These are phyloP conservation scores for Notarius lentiginosus DNA, from an alignment of 2,113 vertebrate species.

Conservation along the genomic window DNA sequence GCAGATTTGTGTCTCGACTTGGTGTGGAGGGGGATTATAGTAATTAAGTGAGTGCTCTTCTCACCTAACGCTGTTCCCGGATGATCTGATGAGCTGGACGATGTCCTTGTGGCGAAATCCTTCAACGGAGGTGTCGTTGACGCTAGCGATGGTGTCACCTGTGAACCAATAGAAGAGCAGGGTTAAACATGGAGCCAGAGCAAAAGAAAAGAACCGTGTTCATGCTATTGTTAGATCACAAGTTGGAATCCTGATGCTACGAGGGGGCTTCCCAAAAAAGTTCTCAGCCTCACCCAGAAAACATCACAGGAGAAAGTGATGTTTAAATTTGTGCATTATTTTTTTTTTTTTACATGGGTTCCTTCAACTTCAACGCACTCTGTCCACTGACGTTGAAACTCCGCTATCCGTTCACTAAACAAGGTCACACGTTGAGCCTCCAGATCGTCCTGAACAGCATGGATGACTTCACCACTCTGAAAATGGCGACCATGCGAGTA, in stretches of 20 bases:
- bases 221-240: neutral
- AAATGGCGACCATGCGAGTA: too few species aligned
- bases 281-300: too few species aligned
- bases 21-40: neutral
- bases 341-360: too few species aligned
- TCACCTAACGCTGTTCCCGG: conserved; percentile 84
- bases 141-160: conserved; percentile 91
- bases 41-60: neutral
- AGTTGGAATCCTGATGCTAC: neutral
- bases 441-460: too few species aligned
- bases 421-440: too few species aligned
- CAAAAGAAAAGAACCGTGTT: neutral
- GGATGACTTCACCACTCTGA: too few species aligned
- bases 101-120: conserved; percentile 89
- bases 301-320: too few species aligned
- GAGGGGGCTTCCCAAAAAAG: too few species aligned
- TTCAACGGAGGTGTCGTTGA: conserved; percentile 85
- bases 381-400: too few species aligned
- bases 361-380: too few species aligned
- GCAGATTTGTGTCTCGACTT: neutral
- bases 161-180: conserved; percentile 24
- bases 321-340: too few species aligned
- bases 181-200: neutral
- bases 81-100: conserved; percentile 89
- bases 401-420: too few species aligned